phyloP scores from a whole-genome alignment of 1,140 invertebrate species.

The Zaprionus nigranus region DNA sequence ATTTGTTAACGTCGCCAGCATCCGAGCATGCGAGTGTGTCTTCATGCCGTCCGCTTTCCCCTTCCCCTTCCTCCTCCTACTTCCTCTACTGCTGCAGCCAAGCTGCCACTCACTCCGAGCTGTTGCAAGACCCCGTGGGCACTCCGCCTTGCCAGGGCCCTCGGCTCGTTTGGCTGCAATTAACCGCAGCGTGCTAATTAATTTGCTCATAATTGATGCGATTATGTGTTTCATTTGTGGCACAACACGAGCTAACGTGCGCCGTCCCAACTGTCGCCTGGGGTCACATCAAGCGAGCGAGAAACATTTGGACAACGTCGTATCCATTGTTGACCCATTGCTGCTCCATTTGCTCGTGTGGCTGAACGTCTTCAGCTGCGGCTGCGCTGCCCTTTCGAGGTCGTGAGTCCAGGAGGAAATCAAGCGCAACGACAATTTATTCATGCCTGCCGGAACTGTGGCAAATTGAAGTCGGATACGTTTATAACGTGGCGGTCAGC shows the following conservation, averaged over 20 bases:
- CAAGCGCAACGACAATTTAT: constrained; percentile 70
- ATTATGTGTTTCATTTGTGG: constrained; percentile 73
- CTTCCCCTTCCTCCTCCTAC: no score
- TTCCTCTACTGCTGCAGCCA: background rate
- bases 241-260: constrained; percentile 37
- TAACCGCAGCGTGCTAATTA: constrained; percentile 81
- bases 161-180: constrained; percentile 72
- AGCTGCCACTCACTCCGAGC: constrained; percentile 24
- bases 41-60: constrained; percentile 7
- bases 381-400: constrained; percentile 1
- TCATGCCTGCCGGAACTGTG: constrained; percentile 62
- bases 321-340: constrained; percentile 23
- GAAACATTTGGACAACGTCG: constrained; percentile 39
- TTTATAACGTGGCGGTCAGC: constrained; percentile 23
- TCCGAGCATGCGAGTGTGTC: constrained; percentile 32
- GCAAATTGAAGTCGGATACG: constrained; percentile 68
- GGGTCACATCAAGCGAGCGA: constrained; percentile 56
- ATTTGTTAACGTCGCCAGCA: constrained; percentile 77
- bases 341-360: constrained; percentile 7
- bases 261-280: constrained; percentile 46
- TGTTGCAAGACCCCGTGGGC: constrained; percentile 1
- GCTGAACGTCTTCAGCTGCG: background rate
- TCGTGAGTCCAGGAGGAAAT: constrained; percentile 68
- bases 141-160: constrained; percentile 9
- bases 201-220: constrained; percentile 83